Percentiles rank a stretch among this genome's conserved stretches.
phyloP scores from a whole-genome alignment of 2,113 vertebrate species.

The Halichoerus grypus region DNA sequence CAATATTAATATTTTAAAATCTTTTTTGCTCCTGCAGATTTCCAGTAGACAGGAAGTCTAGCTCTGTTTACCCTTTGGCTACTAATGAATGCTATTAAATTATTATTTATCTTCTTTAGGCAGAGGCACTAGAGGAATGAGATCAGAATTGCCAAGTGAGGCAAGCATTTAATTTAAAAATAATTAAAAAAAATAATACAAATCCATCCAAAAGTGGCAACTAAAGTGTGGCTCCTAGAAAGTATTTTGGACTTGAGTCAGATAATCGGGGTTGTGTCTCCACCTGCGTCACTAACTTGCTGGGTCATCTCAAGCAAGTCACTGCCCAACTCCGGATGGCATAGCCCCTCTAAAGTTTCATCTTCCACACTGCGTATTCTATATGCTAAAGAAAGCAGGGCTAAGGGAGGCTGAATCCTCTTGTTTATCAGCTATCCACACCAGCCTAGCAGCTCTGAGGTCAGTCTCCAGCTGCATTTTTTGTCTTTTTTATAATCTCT shows the following conservation, averaged over 20 bases:
- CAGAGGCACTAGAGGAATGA: constrained; percentile 37
- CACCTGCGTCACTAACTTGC: constrained; percentile 16
- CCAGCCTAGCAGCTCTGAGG: constrained; percentile 54
- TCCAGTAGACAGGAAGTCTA: constrained; percentile 47
- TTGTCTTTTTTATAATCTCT: constrained; percentile 70
- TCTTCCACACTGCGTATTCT: background rate
- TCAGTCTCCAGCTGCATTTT: constrained; percentile 56
- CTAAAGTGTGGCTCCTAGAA: background rate
- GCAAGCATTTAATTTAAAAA: constrained; percentile 59
- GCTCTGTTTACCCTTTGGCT: constrained; percentile 44
- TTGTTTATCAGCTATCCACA: constrained; percentile 63
- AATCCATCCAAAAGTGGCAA: constrained; percentile 28
- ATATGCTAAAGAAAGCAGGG: constrained; percentile 10
- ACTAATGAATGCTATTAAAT: constrained; percentile 63
- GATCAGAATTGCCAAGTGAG: constrained; percentile 62
- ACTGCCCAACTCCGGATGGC: background rate
- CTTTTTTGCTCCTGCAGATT: constrained; percentile 48
- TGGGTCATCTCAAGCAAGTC: background rate
- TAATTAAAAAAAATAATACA: background rate
- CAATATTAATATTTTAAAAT: constrained; percentile 70
- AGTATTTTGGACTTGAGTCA: constrained; percentile 58
- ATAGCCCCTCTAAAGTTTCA: constrained; percentile 24
- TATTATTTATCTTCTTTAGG: constrained; percentile 64
- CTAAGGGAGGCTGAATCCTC: constrained; percentile 39
- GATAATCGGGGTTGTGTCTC: background rate